Evolutionary conservation across 2,113 vertebrate species (phyloP), one percentile per base, ranked within the genome.

Genomic region (Pomatorhinus ruficollis): DNA sequence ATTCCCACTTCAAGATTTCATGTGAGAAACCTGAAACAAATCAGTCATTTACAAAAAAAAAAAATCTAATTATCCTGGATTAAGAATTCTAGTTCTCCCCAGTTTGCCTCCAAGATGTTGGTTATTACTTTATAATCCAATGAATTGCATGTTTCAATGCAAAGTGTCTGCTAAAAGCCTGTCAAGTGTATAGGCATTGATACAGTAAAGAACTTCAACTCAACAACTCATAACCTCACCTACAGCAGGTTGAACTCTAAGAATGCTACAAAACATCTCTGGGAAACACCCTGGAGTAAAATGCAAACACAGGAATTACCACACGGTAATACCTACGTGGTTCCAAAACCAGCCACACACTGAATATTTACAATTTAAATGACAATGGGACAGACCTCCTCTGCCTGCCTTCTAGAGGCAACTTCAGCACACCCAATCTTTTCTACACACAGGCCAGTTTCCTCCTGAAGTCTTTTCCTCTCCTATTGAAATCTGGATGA

Each of bases 271-370:
- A 56, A 53, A 49, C 15, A 56, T 20, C n/a, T 47, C 45, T 31
- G 19, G 24, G 47, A 76, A 93, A 79, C 18, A n/a, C 20, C 13
- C 24, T 2, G 1, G 6, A 22, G 40, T 57, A 31, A 66, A 88
- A 86, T 10, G 33, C 37, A 83, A n/a, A 45, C 24, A 69, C 40
- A 23, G 31, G 27, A 85, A 68, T 24, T n/a, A 75, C 17, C 1
- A 0, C 1, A 4, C 3, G 12, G 31, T 31, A 53, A 53, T 30
- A 56, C 1, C 2, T n/a, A n/a, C n/a, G 5, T 10, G 7, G 15
- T 7, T 85, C 44, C 68, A 47, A 88, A 87, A 79, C 8, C 40
- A 57, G 53, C 4, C 28, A 40, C 25, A 23, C 8, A 10, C 10
- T 56, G 25, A 69, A 25, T 77, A 57, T 16, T 60, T 35, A 75